These are phyloP conservation scores for Trypoxylus dichotomus DNA, from an alignment of 1,140 invertebrate genomes.

Conservation along the genomic window DNA sequence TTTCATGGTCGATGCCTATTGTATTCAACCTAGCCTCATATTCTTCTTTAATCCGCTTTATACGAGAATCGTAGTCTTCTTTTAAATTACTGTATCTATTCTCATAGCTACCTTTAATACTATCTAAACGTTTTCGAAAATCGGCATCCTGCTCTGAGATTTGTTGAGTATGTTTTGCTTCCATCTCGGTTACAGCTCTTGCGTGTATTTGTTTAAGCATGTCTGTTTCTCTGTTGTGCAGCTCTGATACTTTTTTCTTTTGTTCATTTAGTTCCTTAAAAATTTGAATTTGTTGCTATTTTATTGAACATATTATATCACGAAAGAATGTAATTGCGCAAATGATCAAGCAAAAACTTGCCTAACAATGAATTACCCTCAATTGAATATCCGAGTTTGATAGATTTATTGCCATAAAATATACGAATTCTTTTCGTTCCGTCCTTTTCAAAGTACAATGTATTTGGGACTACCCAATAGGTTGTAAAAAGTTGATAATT, in stretches of 20 bases:
- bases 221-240: conserved; percentile 28
- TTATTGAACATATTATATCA: too few species aligned
- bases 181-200: conserved; percentile 19
- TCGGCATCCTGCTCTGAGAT: conserved; percentile 19
- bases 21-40: conserved; percentile 6
- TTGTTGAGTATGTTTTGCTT: conserved; percentile 18
- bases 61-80: not conserved
- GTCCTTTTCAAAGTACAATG: too few species aligned
- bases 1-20: not conserved
- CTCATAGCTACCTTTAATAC: not conserved
- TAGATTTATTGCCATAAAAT: too few species aligned
- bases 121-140: conserved; percentile 31
- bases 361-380: too few species aligned
- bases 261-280: conserved; percentile 25
- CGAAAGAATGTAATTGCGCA: too few species aligned
- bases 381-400: too few species aligned
- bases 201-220: conserved; percentile 29
- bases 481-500: too few species aligned
- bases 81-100: conserved; percentile 8
- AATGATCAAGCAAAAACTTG: too few species aligned
- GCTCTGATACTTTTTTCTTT: conserved; percentile 21
- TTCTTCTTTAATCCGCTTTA: not conserved
- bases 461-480: too few species aligned
- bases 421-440: too few species aligned
- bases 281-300: too few species aligned